Base-by-base conservation (phyloP, 64 coral and sea anemone species). In the Anthopleura sola region DNA sequence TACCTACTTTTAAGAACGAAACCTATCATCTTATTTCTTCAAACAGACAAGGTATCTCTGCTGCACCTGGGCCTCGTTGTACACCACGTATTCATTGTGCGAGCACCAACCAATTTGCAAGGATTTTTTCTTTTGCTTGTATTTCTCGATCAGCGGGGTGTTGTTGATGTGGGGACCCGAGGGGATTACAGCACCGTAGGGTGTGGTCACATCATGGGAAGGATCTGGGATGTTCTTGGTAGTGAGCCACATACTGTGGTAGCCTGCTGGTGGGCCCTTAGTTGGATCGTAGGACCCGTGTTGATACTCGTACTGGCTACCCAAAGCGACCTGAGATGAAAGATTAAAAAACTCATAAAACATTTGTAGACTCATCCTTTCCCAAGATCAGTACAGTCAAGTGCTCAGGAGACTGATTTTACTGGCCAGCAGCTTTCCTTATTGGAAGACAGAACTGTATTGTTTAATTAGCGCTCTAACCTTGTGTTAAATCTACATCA, bases 21-120 rank as follows among this genome's bases (percentile, higher is more conserved):
- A 26, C 40, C 9, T 44, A 2, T 40, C 39, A 44, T 3, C 9
- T 66, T 6, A 36, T 77, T 28, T 77, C 9, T 20, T 77, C 18
- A 36, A 77, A 36, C 13, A 28, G 20, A 95, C 87, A 50, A 95
- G 31, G 80, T 95, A 95, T 47, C 94, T 85, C 11, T 89, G 66
- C 24, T 82, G 84, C n/a, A 90, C 90, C 69, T 90, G 94, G 3
- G 86, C 87, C 46, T 96, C 94, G 17, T 92, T 83, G 64, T 96
- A 96, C 21, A 96, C 94, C 36, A 96, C 88, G 60, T 90, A 96
- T 36, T 96, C 94, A 56, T 78, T 96, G 29, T 79, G 20, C 37
- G 58, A 62, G 24, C 23, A 8, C 21, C n/a, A 62, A 26, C 58
- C 23, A n/a, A 12, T 53, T 76, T n/a, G 29, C 23, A 83, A 54